phyloP scores from a whole-genome alignment of 2,888 invertebrate species.

The Drosophila quinaria region DNA sequence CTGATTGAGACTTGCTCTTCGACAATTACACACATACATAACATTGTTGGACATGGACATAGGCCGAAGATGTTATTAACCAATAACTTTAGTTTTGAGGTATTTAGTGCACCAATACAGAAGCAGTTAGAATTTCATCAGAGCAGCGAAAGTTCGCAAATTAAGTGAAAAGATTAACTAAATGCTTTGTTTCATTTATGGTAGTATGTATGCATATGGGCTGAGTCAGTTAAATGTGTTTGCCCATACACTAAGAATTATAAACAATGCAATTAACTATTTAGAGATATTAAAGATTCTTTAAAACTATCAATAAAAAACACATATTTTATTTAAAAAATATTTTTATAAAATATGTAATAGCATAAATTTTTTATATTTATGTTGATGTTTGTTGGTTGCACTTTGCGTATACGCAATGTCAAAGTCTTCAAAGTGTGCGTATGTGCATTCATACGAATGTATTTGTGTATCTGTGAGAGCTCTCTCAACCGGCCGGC shows the following conservation, averaged over 20 bases:
- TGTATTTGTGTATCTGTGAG: conserved; percentile 15
- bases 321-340: neutral
- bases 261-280: neutral
- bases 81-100: conserved; percentile 33
- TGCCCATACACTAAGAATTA: neutral
- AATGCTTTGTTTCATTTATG: neutral
- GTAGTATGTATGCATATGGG: neutral
- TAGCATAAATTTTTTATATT: neutral
- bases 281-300: neutral
- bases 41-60: conserved; percentile 17
- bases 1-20: conserved; percentile 29
- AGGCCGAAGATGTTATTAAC: conserved; percentile 23
- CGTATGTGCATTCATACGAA: neutral
- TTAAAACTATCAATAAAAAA: neutral
- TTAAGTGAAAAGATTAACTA: neutral
- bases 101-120: conserved; percentile 57
- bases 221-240: neutral
- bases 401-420: conserved; percentile 50
- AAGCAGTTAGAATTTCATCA: conserved; percentile 63
- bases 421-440: conserved; percentile 10
- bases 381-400: neutral
- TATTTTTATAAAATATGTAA: neutral
- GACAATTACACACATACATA: conserved; percentile 46
- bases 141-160: conserved; percentile 41
- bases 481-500: conserved; percentile 33